Percentiles rank a stretch among this genome's conserved stretches.
Evolutionary conservation across 2,888 invertebrate species (phyloP).

Genomic region (Calliopum simillimum): DNA sequence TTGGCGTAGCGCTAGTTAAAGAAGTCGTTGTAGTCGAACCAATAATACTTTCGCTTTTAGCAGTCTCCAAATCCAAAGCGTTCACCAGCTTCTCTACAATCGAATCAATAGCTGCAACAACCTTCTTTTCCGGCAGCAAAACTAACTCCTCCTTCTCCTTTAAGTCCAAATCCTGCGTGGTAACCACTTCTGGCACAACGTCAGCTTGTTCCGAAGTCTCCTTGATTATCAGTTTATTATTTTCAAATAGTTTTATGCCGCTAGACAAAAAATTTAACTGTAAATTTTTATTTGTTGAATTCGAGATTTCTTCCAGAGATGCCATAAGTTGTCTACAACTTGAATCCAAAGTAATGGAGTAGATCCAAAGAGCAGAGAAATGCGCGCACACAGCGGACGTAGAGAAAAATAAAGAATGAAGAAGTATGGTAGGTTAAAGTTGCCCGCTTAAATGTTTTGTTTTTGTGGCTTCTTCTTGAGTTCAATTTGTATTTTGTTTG

Average conservation of each 20-base stretch:
- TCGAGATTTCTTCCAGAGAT: constrained; percentile 49
- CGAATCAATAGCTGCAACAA: constrained; percentile 44
- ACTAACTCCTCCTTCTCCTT: background rate
- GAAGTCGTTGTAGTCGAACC: constrained; percentile 23
- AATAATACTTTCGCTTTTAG: background rate
- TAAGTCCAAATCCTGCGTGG: background rate
- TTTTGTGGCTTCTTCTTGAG: too few species aligned
- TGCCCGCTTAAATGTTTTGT: too few species aligned
- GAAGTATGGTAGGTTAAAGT: too few species aligned
- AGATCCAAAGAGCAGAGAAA: background rate
- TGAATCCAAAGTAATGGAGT: constrained; percentile 11
- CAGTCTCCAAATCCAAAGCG: constrained; percentile 44
- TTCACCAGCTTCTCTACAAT: constrained; percentile 46
- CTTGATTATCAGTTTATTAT: constrained; percentile 17
- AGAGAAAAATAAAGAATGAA: too few species aligned
- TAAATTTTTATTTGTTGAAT: constrained; percentile 31
- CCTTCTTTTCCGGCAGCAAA: background rate
- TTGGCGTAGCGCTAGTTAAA: constrained; percentile 17
- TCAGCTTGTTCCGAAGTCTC: constrained; percentile 29
- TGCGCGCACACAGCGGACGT: background rate
- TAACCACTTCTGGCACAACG: constrained; percentile 50
- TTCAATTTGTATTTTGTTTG: too few species aligned
- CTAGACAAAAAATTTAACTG: constrained; percentile 32
- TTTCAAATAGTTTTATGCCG: constrained; percentile 17
- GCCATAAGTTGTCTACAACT: constrained; percentile 51